Base-by-base conservation (phyloP, 1,140 invertebrate genomes). In the Drosophila eugracilis region DNA sequence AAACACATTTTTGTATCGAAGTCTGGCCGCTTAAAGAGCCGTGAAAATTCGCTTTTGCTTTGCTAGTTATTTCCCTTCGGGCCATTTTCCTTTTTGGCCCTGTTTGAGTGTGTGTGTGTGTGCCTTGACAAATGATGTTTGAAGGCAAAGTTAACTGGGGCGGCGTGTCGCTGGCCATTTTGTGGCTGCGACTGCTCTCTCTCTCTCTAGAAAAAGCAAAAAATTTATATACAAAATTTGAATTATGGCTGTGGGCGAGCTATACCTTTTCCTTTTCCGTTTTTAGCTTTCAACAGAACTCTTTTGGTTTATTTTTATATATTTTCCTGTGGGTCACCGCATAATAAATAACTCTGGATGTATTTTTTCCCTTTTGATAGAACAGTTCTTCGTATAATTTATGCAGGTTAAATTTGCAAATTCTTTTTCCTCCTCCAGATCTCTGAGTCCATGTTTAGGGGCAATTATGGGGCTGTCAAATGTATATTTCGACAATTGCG, bases 151-250 rank as follows among this genome's bases (percentile, higher is more conserved):
- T 83, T 78, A 83, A 83, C 49, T 58, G 74, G 50, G 45, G 41
- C 48, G 49, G 80, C 32, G 60, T 77, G 66, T 54, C 73, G 74
- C 39, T 63, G 62, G 45, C 45, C 41, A 42, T 60, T 74, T 74
- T 53, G 48, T 53, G 30, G 17, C 30, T 41, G 70, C 41, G 10
- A 15, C 28, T 28, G 15, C 17, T 12, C 45, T 42, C 22, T 44
- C 22, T 12, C 17, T 12, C 45, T 42, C 22, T 44, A 34, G 15
- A 36, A 44, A 50, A 41, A 66, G 62, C 63, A 14, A 55, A 75
- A 75, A 80, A 76, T 83, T 59, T 63, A 60, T 74, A 63, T 73
- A 83, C 65, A 78, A 84, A 84, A 74, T 83, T 83, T 83, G 78
- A 78, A 83, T 75, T 83, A 81, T 78, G 65, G 71, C 52, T 52